Conservation (phyloP, 2,888 invertebrate species). For the Cloeon dipterum region DNA sequence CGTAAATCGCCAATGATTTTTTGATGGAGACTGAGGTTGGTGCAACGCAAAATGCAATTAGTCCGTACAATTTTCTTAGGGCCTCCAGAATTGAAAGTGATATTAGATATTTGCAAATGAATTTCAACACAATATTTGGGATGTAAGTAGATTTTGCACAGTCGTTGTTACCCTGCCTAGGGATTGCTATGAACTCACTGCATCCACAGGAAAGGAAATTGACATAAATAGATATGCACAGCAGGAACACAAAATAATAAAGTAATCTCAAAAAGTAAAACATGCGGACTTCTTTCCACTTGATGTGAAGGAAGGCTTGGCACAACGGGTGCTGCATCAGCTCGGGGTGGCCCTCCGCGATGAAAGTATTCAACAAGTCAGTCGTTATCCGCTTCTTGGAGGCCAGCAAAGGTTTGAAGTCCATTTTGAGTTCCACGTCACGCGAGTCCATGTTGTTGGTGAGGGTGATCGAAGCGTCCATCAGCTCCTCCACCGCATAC, state of each 20-base stretch:
- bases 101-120: slow-evolving; percentile 38
- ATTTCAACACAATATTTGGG: no score
- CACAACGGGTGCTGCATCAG: slow-evolving; percentile 68
- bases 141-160: no score
- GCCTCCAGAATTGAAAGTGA: slow-evolving; percentile 62
- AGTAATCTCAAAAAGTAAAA: slow-evolving; percentile 61
- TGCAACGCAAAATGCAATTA: slow-evolving; percentile 19
- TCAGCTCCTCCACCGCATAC: slow-evolving; percentile 56
- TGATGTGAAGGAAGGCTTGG: slow-evolving; percentile 66
- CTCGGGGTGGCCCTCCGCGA: slow-evolving; percentile 74
- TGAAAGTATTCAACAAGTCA: slow-evolving; percentile 64
- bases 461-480: slow-evolving; percentile 44
- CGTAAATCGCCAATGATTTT: slow-evolving; percentile 55
- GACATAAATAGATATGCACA: slow-evolving; percentile 61
- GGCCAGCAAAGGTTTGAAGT: slow-evolving; percentile 59
- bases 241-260: slow-evolving; percentile 54
- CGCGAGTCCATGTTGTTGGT: slow-evolving; percentile 13
- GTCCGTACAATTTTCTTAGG: slow-evolving; percentile 55
- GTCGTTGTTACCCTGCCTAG: slow-evolving; percentile 33
- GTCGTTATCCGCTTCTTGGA: slow-evolving; percentile 68
- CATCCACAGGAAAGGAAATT: slow-evolving; percentile 10
- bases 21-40: slow-evolving; percentile 30
- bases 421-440: slow-evolving; percentile 58
- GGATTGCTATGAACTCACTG: slow-evolving; percentile 13
- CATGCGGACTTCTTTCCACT: slow-evolving; percentile 77